These are phyloP conservation scores for Channallabes apus DNA, from an alignment of 2,797 vertebrate species.

Conservation along the genomic window DNA sequence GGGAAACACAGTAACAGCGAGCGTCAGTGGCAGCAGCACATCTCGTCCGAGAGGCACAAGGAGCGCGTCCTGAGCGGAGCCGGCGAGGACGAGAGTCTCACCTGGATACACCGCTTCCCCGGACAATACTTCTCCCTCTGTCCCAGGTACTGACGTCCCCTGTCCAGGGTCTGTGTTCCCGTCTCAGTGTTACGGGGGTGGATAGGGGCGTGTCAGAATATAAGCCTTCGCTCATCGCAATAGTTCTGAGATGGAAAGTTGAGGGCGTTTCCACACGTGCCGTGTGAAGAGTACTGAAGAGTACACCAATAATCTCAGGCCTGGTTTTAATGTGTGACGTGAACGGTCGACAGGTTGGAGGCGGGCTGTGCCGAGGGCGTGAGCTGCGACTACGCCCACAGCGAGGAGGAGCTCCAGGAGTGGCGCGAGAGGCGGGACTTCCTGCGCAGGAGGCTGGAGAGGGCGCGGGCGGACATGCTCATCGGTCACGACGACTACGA, in stretches of 20 bases:
- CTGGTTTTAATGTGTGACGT: no score
- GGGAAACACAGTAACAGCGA: constrained; percentile 95
- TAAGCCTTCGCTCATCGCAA: background rate
- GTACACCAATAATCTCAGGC: no score
- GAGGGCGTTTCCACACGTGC: no score
- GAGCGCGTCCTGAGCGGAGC: constrained; percentile 89
- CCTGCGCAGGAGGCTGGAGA: constrained; percentile 85
- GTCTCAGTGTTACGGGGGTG: background rate
- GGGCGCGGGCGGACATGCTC: constrained; percentile 89
- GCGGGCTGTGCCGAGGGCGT: constrained; percentile 79
- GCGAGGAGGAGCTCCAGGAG: constrained; percentile 86
- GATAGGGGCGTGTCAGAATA: background rate
- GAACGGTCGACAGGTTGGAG: constrained; percentile 61
- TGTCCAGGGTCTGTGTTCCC: background rate
- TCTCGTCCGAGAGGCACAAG: constrained; percentile 93
- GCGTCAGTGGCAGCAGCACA: constrained; percentile 97
- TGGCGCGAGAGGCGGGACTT: constrained; percentile 87
- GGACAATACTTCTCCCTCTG: constrained; percentile 85
- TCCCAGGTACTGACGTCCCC: constrained; percentile 64
- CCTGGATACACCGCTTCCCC: constrained; percentile 91
- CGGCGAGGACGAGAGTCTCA: constrained; percentile 80
- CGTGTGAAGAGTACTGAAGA: no score
- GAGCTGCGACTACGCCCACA: constrained; percentile 89
- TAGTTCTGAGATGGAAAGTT: background rate
- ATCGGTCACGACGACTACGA: constrained; percentile 84